These are phyloP conservation scores for Dolichoris vasculosae DNA, from an alignment of 1,140 invertebrate species.

Conservation along the genomic window DNA sequence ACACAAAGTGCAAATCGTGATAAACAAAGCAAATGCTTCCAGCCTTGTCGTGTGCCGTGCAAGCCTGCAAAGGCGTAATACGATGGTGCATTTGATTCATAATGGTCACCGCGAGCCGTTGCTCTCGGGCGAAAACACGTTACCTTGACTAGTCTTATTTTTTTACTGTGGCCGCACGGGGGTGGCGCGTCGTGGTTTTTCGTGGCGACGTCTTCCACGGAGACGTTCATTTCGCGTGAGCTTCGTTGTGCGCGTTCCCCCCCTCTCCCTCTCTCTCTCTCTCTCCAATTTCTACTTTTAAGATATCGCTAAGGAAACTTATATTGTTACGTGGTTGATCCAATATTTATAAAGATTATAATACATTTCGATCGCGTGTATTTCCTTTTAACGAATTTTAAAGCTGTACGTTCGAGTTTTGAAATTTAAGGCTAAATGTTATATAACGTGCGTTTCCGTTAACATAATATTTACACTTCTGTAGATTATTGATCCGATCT, in stretches of 20 bases:
- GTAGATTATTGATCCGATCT: neutral
- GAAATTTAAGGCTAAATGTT: too few species aligned
- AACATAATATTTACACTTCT: neutral
- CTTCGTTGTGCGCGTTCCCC: conserved; percentile 54
- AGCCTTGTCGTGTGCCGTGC: neutral
- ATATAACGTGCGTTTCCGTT: neutral
- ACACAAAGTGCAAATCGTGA: neutral
- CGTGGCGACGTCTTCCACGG: conserved; percentile 39
- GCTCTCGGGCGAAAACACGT: conserved; percentile 27
- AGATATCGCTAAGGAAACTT: neutral
- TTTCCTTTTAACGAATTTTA: neutral
- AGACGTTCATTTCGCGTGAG: conserved; percentile 60
- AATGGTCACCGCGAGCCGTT: conserved; percentile 17
- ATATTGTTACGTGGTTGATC: neutral
- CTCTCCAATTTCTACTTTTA: conserved; percentile 4
- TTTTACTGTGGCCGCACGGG: conserved; percentile 60
- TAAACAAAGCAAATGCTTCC: neutral
- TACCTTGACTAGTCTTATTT: conserved; percentile 70
- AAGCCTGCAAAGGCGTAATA: conserved; percentile 11
- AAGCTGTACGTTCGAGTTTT: neutral
- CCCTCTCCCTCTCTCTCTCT: conserved; percentile 24
- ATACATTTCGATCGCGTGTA: neutral
- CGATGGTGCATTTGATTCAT: conserved; percentile 27
- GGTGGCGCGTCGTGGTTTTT: conserved; percentile 67
- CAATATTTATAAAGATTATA: neutral